Conservation (phyloP, 2,113 vertebrate genomes). For the Pampusana beccarii region DNA sequence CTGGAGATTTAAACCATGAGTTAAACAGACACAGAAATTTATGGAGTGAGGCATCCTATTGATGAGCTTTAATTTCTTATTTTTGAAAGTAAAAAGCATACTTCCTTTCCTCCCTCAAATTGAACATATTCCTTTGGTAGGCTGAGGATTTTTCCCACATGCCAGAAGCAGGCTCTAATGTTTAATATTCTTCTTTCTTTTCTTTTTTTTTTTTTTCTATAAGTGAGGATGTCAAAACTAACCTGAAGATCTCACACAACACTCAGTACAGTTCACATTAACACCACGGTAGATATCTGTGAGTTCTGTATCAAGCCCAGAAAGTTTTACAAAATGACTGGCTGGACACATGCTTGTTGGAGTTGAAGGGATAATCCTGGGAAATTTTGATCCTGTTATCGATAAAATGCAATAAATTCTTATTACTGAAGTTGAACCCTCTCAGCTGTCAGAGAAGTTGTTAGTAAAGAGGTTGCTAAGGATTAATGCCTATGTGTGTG, state of each 20-base stretch:
- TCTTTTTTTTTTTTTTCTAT: not conserved
- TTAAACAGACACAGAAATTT: not conserved
- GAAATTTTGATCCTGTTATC: constrained; percentile 12
- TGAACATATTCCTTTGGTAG: not conserved
- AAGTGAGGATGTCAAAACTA: not conserved
- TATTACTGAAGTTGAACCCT: not conserved
- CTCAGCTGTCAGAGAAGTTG: not conserved
- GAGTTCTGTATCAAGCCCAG: not conserved
- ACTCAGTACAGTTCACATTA: not conserved
- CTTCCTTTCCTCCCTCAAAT: not conserved
- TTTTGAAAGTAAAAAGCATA: not conserved
- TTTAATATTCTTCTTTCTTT: not conserved
- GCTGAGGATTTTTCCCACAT: not conserved
- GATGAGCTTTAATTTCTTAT: not conserved
- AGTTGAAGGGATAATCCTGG: not conserved
- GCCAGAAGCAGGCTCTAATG: not conserved
- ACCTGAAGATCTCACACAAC: not conserved
- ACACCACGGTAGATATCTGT: not conserved
- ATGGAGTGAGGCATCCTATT: not conserved
- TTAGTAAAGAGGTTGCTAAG: not conserved
- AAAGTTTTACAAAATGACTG: not conserved
- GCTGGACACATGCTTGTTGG: not conserved
- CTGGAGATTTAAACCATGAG: not conserved
- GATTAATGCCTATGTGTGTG: not conserved
- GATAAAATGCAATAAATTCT: constrained; percentile 21